phyloP scores from a whole-genome alignment of 2,888 invertebrate genomes.

The Stenurella melanura region DNA sequence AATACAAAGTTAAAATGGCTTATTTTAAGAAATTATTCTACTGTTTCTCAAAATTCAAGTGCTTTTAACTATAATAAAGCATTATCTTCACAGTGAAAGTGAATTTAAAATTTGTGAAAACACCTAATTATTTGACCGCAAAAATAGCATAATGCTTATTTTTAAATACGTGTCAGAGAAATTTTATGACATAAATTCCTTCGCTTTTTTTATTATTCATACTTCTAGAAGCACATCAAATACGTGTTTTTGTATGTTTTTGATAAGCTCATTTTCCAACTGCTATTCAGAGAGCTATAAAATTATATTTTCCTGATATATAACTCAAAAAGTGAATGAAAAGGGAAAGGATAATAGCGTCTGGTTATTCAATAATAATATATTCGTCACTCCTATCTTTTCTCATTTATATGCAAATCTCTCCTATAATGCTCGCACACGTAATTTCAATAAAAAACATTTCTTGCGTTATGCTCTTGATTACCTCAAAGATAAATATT shows the following conservation, averaged over 20 bases:
- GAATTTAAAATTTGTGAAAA: too few species aligned
- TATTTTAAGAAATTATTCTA: too few species aligned
- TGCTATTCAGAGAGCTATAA: conserved; percentile 18
- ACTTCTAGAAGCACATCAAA: not conserved
- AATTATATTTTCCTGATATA: conserved; percentile 15
- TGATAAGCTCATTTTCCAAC: conserved; percentile 19
- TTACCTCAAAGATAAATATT: not conserved
- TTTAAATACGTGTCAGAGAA: not conserved
- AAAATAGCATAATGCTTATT: not conserved
- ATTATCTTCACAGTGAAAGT: too few species aligned
- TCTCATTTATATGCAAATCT: conserved; percentile 4
- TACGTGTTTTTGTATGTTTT: not conserved
- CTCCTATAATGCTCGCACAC: not conserved
- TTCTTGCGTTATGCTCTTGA: not conserved
- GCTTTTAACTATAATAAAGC: too few species aligned
- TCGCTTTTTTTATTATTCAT: not conserved
- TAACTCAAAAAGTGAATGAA: not conserved
- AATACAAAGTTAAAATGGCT: too few species aligned
- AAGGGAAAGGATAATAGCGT: conserved; percentile 6
- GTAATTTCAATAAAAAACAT: not conserved
- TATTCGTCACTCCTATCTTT: not conserved
- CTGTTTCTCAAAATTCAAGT: too few species aligned
- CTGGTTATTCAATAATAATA: conserved; percentile 19
- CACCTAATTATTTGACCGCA: too few species aligned
- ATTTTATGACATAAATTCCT: not conserved